A percentile compares a stretch with the other conserved stretches of the same genome.
phyloP scores from a whole-genome alignment of 2,113 vertebrate species.

The Seriola aureovittata region DNA sequence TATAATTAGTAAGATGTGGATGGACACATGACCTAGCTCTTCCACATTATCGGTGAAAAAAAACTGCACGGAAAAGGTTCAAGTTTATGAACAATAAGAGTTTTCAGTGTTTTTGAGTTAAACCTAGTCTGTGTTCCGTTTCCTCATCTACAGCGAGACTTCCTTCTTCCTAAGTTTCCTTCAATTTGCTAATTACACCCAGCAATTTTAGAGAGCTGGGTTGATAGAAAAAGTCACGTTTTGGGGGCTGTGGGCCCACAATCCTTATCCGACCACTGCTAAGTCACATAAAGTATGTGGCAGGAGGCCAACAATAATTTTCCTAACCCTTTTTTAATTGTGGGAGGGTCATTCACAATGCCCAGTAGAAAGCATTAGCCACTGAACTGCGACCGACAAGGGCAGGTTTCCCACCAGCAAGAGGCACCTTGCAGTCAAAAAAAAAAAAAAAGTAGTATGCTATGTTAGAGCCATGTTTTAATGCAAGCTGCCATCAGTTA shows the following conservation, averaged over 20 bases:
- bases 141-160: constrained; percentile 29
- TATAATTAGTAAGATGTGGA: background rate
- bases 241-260: constrained; percentile 51
- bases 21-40: background rate
- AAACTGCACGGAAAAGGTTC: background rate
- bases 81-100: background rate
- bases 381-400: constrained; percentile 70
- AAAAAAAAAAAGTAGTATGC: constrained; percentile 28
- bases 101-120: constrained; percentile 13
- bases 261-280: constrained; percentile 66
- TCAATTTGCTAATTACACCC: constrained; percentile 59
- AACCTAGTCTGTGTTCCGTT: constrained; percentile 12
- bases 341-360: constrained; percentile 67
- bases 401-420: constrained; percentile 65
- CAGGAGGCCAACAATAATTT: constrained; percentile 78
- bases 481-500: background rate
- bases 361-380: constrained; percentile 74
- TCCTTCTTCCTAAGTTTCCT: constrained; percentile 31
- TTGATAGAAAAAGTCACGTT: constrained; percentile 58
- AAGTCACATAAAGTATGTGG: constrained; percentile 73
- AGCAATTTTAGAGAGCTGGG: constrained; percentile 55
- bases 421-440: constrained; percentile 62
- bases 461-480: constrained; percentile 9
- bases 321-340: constrained; percentile 80
- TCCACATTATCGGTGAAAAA: background rate